phyloP scores from a whole-genome alignment of 2,113 vertebrate genomes.

The Suricata suricatta region DNA sequence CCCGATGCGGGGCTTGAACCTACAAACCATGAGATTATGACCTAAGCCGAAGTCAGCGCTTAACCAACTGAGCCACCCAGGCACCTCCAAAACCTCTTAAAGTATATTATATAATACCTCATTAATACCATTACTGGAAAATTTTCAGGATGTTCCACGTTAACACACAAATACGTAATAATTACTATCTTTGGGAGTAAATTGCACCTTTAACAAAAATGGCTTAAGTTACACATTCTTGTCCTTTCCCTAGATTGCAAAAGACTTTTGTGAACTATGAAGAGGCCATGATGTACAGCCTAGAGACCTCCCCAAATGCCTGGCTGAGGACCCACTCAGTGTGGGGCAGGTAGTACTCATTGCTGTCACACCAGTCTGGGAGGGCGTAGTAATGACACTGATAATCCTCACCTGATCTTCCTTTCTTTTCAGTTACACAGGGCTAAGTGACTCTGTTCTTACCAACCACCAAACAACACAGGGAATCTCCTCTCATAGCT shows the following conservation, averaged over 20 bases:
- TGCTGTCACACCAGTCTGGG: too few species aligned
- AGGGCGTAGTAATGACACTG: not conserved
- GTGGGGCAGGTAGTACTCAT: slow-evolving; percentile 91
- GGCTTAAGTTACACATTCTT: not conserved
- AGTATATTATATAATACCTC: not conserved
- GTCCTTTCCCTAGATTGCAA: slow-evolving; percentile 62
- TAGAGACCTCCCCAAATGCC: slow-evolving; percentile 87
- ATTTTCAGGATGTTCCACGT: not conserved
- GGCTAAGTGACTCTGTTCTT: not conserved
- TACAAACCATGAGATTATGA: too few species aligned
- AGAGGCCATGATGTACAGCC: slow-evolving; percentile 88
- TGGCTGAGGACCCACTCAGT: slow-evolving; percentile 89
- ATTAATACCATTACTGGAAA: not conserved
- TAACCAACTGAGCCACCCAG: too few species aligned
- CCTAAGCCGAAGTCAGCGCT: too few species aligned
- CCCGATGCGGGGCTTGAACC: too few species aligned
- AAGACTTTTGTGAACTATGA: slow-evolving; percentile 92
- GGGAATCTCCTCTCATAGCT: not conserved
- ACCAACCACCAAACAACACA: not conserved
- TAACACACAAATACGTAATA: not conserved
- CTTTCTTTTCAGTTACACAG: not conserved
- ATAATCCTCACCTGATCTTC: not conserved
- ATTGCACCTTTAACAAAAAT: not conserved
- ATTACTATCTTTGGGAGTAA: too few species aligned
- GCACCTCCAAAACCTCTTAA: not conserved